phyloP scores from a whole-genome alignment of 2,888 invertebrate genomes.

The Calliopum simillimum region DNA sequence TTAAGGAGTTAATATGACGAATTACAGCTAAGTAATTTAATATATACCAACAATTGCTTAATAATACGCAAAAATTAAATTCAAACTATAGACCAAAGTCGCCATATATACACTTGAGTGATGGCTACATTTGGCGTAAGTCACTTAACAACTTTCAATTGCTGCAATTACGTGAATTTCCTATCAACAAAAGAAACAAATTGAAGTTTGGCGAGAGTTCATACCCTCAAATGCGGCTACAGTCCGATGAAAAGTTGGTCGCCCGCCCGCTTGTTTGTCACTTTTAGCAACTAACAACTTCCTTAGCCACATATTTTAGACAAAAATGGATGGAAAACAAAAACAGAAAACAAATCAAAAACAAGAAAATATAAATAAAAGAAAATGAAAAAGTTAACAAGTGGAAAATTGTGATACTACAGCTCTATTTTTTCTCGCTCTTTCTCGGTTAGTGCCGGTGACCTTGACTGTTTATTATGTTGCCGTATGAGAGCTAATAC shows the following conservation, averaged over 20 bases:
- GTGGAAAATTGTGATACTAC: constrained; percentile 1
- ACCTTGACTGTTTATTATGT: constrained; percentile 20
- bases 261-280: background rate
- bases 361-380: background rate
- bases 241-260: no score
- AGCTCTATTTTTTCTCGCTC: background rate
- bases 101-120: no score
- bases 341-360: background rate
- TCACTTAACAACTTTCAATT: constrained; percentile 59
- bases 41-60: background rate
- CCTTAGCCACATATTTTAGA: background rate
- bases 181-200: background rate
- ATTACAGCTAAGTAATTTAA: no score
- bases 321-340: background rate
- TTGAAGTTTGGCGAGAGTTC: background rate
- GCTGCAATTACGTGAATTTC: constrained; percentile 35
- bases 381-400: constrained; percentile 8
- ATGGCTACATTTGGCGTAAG: constrained; percentile 15
- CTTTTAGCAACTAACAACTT: background rate
- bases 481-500: background rate
- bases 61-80: background rate
- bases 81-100: background rate
- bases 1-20: no score
- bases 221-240: background rate
- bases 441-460: constrained; percentile 3